Base-by-base conservation (phyloP, 2,888 invertebrate species). In the Amorpha juglandis region DNA sequence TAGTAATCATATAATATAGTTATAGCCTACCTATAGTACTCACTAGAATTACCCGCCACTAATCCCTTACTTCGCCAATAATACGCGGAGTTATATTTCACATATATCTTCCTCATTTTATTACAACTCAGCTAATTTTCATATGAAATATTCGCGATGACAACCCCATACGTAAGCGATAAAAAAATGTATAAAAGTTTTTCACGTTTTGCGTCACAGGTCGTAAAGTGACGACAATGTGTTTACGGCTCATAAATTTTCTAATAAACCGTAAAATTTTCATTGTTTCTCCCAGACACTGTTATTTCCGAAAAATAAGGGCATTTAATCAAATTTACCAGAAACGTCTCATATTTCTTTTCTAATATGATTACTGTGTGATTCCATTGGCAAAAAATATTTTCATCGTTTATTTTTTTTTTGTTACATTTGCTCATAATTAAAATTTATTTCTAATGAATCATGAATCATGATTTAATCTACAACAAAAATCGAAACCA, bases 201-300 rank as follows among this genome's bases (percentile, higher is more conserved):
- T 73, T 73, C 69, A 71, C 47, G 62, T 66, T 52, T 65, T 62
- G 51, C 65, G 65, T 68, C 69, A 64, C 64, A 68, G 63, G 65
- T 83, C 83, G 79, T 83, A 81, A 86, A 86, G 78, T 80, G 82
- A 84, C 79, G 81, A 82, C 84, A 83, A 81, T 79, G 81, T 84
- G 85, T 88, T 89, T 87, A 89, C 78, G 86, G 77, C 77, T 78
- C 83, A 87, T 88, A 86, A 86, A 87, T 83, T 84, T 84, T 80
- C 80, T 86, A 88, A 88, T 88, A 88, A 84, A 80, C 80, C 84
- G 79, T 84, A 82, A 86, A 88, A 84, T 84, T 82, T 82, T 82
- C 83, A 82, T 80, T 81, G 79, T 79, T 85, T 82, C 78, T 74
- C 71, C 68, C 71, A 71, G 64, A 42, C 63, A 73, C 74, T 75